Percentiles rank a stretch among this genome's conserved stretches.
Conservation (phyloP, 1,140 invertebrate genomes). For the Cardiocondyla obscurior region DNA sequence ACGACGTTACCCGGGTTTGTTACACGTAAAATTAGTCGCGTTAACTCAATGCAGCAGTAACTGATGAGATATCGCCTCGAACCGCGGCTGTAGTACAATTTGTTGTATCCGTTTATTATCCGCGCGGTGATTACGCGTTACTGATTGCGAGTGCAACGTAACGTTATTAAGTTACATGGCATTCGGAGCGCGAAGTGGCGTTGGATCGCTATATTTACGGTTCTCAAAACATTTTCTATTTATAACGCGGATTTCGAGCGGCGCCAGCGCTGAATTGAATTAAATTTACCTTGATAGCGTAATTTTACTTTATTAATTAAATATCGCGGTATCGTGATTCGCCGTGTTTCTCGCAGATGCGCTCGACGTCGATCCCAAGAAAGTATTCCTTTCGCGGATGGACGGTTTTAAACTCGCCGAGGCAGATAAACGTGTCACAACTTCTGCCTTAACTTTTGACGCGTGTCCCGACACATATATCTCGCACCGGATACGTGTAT, state of each 20-base stretch:
- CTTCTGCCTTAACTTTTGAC: neutral
- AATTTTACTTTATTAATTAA: neutral
- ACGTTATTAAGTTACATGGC: neutral
- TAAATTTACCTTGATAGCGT: neutral
- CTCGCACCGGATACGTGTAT: neutral
- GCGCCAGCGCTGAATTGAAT: neutral
- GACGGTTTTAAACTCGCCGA: neutral
- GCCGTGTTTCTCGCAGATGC: neutral
- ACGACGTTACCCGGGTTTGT: neutral
- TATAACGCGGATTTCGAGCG: constrained; percentile 2
- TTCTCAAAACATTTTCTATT: constrained; percentile 20
- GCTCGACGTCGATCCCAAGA: neutral
- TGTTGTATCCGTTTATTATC: constrained; percentile 44
- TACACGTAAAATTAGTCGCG: constrained; percentile 46
- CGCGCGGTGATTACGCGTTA: constrained; percentile 17
- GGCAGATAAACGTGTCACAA: neutral
- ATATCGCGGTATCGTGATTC: neutral
- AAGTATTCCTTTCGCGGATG: neutral
- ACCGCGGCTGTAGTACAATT: neutral
- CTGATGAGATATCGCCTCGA: constrained; percentile 7
- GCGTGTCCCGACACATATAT: neutral
- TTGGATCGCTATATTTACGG: constrained; percentile 7
- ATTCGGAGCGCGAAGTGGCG: neutral
- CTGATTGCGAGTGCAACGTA: constrained; percentile 9
- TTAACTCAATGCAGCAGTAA: constrained; percentile 30